Evolutionary conservation across 1,140 invertebrate species (phyloP).

Genomic region (Drosophila pseudoananassae): DNA sequence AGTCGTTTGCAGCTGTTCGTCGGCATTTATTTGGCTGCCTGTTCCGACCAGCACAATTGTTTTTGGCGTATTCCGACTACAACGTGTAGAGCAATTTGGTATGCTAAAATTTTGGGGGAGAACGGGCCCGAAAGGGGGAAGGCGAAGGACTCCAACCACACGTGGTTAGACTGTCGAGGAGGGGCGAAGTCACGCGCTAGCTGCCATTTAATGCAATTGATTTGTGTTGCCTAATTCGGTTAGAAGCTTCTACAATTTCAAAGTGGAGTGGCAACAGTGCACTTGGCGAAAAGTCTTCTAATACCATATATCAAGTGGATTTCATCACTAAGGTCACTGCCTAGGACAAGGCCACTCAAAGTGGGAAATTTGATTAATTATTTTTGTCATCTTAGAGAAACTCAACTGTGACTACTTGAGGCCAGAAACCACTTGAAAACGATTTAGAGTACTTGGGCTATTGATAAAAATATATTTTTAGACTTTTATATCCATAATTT

Average conservation of each 20-base stretch:
- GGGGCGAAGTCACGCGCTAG: constrained; percentile 57
- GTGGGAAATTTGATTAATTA: not conserved
- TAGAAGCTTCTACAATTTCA: constrained; percentile 55
- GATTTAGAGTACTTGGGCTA: too few relatives aligned
- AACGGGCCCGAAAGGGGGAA: constrained; percentile 6
- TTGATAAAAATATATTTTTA: too few relatives aligned
- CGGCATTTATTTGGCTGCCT: constrained; percentile 63
- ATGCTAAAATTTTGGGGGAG: constrained; percentile 29
- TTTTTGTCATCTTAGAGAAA: not conserved
- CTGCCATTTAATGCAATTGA: constrained; percentile 77
- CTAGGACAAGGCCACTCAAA: not conserved
- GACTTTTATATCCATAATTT: too few relatives aligned
- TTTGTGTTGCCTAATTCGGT: constrained; percentile 74
- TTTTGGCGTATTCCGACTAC: constrained; percentile 44
- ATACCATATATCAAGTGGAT: not conserved
- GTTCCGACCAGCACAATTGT: constrained; percentile 58
- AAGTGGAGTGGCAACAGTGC: constrained; percentile 7
- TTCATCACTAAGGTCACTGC: not conserved
- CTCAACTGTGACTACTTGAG: not conserved
- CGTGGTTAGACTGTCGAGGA: constrained; percentile 9
- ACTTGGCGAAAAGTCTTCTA: not conserved
- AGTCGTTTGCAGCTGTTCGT: constrained; percentile 76
- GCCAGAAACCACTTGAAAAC: too few relatives aligned
- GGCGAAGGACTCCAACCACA: constrained; percentile 24
- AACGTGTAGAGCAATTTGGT: constrained; percentile 50